Conservation (phyloP, 1,140 invertebrate genomes). For the Diorhabda elongata region DNA sequence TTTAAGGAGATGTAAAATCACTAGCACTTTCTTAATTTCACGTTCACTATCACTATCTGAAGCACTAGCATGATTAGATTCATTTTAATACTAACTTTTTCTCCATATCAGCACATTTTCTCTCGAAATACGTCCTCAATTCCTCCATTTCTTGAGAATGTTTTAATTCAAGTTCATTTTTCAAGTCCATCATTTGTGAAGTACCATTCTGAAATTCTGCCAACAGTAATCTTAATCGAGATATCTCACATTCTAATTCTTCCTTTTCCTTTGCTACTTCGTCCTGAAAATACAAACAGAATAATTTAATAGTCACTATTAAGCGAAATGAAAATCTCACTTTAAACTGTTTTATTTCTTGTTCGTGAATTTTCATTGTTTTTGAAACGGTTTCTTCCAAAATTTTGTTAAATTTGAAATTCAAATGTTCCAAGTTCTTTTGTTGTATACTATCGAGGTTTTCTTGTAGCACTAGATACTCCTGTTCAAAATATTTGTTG, state of each 20-base stretch:
- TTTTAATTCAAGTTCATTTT: conserved; percentile 55
- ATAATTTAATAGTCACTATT: neutral
- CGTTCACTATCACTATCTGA: too few species aligned
- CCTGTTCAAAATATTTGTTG: conserved; percentile 9
- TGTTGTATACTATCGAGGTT: conserved; percentile 20
- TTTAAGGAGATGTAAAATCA: too few species aligned
- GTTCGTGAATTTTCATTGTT: conserved; percentile 20
- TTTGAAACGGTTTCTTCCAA: conserved; percentile 20
- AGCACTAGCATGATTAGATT: too few species aligned
- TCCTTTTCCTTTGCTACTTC: conserved; percentile 44
- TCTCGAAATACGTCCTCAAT: conserved; percentile 70
- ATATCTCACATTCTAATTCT: conserved; percentile 48
- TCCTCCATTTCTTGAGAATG: conserved; percentile 73
- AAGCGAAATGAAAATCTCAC: conserved; percentile 14
- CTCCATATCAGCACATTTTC: conserved; percentile 71
- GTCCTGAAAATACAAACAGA: conserved; percentile 28
- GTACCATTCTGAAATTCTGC: conserved; percentile 51
- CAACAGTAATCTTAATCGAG: conserved; percentile 48
- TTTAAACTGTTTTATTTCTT: conserved; percentile 26
- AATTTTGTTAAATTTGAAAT: conserved; percentile 22
- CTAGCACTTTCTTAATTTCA: too few species aligned
- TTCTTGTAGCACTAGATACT: conserved; percentile 22
- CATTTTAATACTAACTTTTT: conserved; percentile 56
- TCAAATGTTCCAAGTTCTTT: conserved; percentile 22
- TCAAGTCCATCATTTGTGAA: conserved; percentile 51